A percentile compares a stretch with the other conserved stretches of the same genome.
These are phyloP conservation scores for Potamarius usumacintae DNA, from an alignment of 2,113 vertebrate genomes.

Conservation along the genomic window DNA sequence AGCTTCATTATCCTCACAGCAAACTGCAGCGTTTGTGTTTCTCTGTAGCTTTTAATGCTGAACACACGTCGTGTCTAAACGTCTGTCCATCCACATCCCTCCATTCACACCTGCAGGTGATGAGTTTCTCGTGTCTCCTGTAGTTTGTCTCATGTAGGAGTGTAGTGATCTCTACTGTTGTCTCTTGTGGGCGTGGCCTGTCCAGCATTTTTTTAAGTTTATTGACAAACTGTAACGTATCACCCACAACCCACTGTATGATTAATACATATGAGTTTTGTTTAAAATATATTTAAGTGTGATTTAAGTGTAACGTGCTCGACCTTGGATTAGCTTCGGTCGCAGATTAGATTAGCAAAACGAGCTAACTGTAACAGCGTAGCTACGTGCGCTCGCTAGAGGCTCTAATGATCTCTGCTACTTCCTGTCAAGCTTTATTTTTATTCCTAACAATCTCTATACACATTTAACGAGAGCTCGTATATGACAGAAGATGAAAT, in stretches of 20 bases:
- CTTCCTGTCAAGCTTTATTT: too few relatives aligned
- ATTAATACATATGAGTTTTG: not conserved
- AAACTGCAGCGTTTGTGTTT: slow-evolving; percentile 40
- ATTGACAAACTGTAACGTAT: not conserved
- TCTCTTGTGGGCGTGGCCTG: not conserved
- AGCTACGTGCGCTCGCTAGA: not conserved
- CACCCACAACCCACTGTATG: not conserved
- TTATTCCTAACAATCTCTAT: too few relatives aligned
- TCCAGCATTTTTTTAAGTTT: not conserved
- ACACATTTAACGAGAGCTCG: too few relatives aligned
- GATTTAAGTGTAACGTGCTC: not conserved
- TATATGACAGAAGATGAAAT: too few relatives aligned
- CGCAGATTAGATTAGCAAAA: not conserved
- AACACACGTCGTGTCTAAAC: not conserved
- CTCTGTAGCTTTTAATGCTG: slow-evolving; percentile 28
- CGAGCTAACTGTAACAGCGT: not conserved
- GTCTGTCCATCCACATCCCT: not conserved
- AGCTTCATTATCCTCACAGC: slow-evolving; percentile 27
- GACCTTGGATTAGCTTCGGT: not conserved
- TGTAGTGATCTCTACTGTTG: not conserved
- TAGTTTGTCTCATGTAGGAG: not conserved
- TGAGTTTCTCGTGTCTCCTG: not conserved
- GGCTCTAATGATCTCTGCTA: too few relatives aligned
- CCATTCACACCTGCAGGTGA: not conserved
- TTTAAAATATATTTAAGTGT: not conserved